phyloP scores from a whole-genome alignment of 2,888 invertebrate genomes.

The Callyntrura guangdongensis region DNA sequence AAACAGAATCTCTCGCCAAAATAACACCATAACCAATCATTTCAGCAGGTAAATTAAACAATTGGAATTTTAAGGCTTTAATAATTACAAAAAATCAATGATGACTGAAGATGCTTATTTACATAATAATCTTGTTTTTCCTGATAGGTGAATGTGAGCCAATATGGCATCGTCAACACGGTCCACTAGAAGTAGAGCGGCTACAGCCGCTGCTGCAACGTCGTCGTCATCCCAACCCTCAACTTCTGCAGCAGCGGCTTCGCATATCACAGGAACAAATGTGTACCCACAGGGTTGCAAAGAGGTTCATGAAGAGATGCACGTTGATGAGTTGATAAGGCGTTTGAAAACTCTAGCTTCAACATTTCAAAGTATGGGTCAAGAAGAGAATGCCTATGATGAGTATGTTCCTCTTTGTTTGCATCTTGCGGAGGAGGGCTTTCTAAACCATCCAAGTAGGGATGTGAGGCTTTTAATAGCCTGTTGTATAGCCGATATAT shows the following conservation, averaged over 20 bases:
- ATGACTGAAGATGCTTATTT: not conserved
- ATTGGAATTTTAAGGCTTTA: not conserved
- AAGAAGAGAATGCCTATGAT: conserved; percentile 97
- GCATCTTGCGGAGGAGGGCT: conserved; percentile 97
- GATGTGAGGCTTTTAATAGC: conserved; percentile 98
- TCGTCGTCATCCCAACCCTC: conserved; percentile 29
- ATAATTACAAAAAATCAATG: not conserved
- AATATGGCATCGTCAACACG: conserved; percentile 56
- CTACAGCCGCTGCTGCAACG: conserved; percentile 56
- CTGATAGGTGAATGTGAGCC: conserved; percentile 42
- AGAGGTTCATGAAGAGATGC: conserved; percentile 97
- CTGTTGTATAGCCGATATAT: conserved; percentile 98
- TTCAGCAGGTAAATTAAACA: not conserved
- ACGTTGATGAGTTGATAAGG: conserved; percentile 97
- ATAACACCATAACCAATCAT: not conserved
- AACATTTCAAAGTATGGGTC: conserved; percentile 98
- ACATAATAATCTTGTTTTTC: not conserved
- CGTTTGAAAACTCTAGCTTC: conserved; percentile 97
- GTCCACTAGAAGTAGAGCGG: conserved; percentile 40
- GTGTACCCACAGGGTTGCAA: conserved; percentile 94
- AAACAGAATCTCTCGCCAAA: too few species aligned
- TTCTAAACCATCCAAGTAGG: conserved; percentile 94
- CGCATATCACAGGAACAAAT: conserved; percentile 87
- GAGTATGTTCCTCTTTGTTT: conserved; percentile 96
- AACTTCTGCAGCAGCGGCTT: conserved; percentile 49